These are phyloP conservation scores for Chaunax sp. DNA, from an alignment of 2,797 vertebrate species.

Conservation along the genomic window DNA sequence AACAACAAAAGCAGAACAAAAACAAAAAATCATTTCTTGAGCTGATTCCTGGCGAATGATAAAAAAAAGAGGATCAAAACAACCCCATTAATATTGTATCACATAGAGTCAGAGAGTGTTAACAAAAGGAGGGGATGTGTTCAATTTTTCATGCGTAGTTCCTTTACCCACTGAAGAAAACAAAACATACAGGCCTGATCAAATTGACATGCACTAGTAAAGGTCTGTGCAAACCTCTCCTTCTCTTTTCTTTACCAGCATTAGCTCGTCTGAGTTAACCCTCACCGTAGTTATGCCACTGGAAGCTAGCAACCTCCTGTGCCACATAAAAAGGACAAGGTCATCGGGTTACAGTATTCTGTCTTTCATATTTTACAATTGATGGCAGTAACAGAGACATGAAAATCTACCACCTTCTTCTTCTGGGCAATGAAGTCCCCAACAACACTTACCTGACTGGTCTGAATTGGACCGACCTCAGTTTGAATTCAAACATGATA, in stretches of 20 bases:
- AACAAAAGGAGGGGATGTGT: conserved; percentile 56
- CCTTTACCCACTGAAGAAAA: conserved; percentile 59
- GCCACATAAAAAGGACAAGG: conserved; percentile 52
- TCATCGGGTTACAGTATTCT: conserved; percentile 36
- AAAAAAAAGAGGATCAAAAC: conserved; percentile 51
- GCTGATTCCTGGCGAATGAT: conserved; percentile 31
- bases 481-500: no score
- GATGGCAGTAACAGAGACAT: conserved; percentile 21
- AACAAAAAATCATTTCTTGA: neutral
- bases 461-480: neutral
- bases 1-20: neutral
- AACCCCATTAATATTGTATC: conserved; percentile 66
- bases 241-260: conserved; percentile 29
- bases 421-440: no score
- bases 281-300: conserved; percentile 36
- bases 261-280: conserved; percentile 44
- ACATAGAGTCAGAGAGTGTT: conserved; percentile 57
- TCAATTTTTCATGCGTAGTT: conserved; percentile 70
- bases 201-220: conserved; percentile 57
- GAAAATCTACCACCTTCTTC: neutral
- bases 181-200: conserved; percentile 57
- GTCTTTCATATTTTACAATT: conserved; percentile 13
- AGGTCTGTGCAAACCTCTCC: conserved; percentile 48
- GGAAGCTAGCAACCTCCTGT: conserved; percentile 36
- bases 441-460: neutral